A percentile compares a stretch with the other conserved stretches of the same genome.
Evolutionary conservation across 2,888 invertebrate genomes (phyloP).

Genomic region (Pristionchus maxplancki): DNA sequence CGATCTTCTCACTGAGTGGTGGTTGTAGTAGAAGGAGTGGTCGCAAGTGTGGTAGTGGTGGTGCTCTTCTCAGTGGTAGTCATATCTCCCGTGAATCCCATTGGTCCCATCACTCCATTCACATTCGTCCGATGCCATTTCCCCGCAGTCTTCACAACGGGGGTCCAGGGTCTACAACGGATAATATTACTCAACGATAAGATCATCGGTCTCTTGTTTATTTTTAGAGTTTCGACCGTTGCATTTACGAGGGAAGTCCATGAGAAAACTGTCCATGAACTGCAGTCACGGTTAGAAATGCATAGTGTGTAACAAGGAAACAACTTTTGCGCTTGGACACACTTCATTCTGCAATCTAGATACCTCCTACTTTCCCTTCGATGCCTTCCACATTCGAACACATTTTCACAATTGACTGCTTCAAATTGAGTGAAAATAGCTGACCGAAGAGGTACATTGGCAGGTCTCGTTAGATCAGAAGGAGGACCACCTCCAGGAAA

Average conservation of each 20-base stretch:
- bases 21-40: slow-evolving; percentile 11
- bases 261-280: background rate
- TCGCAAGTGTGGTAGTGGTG: background rate
- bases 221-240: background rate
- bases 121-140: slow-evolving; percentile 51
- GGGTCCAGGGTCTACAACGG: slow-evolving; percentile 40
- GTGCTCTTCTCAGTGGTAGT: background rate
- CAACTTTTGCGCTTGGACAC: background rate
- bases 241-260: background rate
- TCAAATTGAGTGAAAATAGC: background rate
- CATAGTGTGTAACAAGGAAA: background rate
- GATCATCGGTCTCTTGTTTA: too few relatives aligned
- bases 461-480: slow-evolving; percentile 47
- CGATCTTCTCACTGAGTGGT: background rate
- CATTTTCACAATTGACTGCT: background rate
- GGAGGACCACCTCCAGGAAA: slow-evolving; percentile 51
- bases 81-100: slow-evolving; percentile 18
- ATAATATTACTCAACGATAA: too few relatives aligned
- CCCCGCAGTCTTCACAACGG: slow-evolving; percentile 43
- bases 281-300: background rate
- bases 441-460: slow-evolving; percentile 42
- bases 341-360: background rate
- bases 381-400: background rate
- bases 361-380: background rate
- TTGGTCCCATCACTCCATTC: slow-evolving; percentile 20